Conservation (phyloP, 2,113 vertebrate species). For the Trochalopteron elliotii region DNA sequence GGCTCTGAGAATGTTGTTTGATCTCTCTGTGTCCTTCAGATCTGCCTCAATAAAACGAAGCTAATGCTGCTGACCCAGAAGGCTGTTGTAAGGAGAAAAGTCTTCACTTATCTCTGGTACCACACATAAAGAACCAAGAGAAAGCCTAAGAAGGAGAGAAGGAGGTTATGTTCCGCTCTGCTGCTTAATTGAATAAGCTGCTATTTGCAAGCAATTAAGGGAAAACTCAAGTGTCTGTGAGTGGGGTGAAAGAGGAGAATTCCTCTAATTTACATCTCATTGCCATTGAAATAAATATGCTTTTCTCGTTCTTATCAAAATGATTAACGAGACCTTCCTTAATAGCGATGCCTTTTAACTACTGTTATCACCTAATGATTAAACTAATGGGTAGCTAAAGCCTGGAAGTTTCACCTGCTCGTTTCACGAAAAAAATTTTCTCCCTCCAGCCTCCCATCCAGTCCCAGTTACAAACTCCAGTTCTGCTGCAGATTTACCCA, state of each 20-base stretch:
- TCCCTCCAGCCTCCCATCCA: not conserved
- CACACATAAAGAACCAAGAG: not conserved
- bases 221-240: not conserved
- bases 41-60: not conserved
- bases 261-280: constrained; percentile 29
- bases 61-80: not conserved
- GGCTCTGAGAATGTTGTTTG: not conserved
- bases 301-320: constrained; percentile 5
- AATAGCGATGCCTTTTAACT: not conserved
- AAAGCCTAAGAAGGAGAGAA: not conserved
- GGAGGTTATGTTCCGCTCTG: not conserved
- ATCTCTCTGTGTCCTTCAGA: not conserved
- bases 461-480: not conserved
- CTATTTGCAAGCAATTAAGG: constrained; percentile 24
- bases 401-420: not conserved
- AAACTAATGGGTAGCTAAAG: not conserved
- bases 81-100: not conserved
- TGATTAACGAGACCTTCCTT: not conserved
- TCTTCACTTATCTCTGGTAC: not conserved
- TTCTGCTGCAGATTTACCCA: not conserved
- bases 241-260: constrained; percentile 7
- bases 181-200: constrained; percentile 30
- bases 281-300: constrained; percentile 22
- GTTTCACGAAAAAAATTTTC: not conserved
- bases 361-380: not conserved